These are phyloP conservation scores for Cyprinella venusta DNA, from an alignment of 2,797 vertebrate genomes.

Conservation along the genomic window DNA sequence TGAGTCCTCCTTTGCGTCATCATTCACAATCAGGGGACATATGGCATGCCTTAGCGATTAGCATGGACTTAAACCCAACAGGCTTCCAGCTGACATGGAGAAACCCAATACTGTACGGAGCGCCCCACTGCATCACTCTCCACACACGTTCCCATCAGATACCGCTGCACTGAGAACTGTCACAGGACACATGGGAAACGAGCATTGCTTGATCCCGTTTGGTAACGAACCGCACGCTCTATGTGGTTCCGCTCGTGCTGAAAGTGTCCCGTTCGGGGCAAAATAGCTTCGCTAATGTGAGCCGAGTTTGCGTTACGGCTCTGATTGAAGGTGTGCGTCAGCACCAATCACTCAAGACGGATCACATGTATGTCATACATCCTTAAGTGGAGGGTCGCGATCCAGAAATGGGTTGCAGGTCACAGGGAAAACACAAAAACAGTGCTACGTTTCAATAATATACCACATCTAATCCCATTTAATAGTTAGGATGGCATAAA, in stretches of 20 bases:
- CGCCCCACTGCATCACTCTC: conserved; percentile 49
- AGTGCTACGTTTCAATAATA: too few relatives aligned
- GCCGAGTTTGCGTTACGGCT: neutral
- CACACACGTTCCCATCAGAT: conserved; percentile 56
- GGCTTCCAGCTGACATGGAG: conserved; percentile 58
- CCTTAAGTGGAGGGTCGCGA: neutral
- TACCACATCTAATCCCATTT: neutral
- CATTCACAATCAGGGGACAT: conserved; percentile 62
- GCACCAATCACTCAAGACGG: neutral
- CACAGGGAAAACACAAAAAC: neutral
- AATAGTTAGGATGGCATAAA: neutral
- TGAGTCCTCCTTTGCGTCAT: conserved; percentile 61
- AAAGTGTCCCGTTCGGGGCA: neutral
- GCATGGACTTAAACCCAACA: conserved; percentile 55
- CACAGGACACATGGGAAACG: conserved; percentile 47
- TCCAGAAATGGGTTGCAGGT: neutral
- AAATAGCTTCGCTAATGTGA: neutral
- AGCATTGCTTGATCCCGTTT: conserved; percentile 18
- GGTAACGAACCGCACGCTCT: neutral
- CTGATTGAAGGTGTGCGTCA: neutral
- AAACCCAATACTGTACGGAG: conserved; percentile 61
- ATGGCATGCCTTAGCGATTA: conserved; percentile 62
- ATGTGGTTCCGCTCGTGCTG: neutral
- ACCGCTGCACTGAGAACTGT: conserved; percentile 43
- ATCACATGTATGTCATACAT: conserved; percentile 6